These are phyloP conservation scores for Polia nebulosa DNA, from an alignment of 2,888 invertebrate species.

Conservation along the genomic window DNA sequence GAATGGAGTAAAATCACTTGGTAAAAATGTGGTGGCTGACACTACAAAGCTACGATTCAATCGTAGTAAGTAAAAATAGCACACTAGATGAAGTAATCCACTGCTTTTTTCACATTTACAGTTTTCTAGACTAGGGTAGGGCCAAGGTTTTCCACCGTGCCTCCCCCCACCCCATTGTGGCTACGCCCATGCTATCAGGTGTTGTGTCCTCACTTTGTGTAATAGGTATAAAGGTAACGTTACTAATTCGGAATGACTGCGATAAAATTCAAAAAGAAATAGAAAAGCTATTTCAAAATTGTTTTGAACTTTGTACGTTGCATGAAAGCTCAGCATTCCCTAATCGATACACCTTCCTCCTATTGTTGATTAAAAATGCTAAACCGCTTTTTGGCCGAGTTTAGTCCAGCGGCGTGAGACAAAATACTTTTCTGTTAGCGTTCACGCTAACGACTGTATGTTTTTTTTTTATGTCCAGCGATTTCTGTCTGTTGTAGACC, in stretches of 20 bases:
- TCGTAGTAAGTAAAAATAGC: background rate
- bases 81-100: constrained; percentile 6
- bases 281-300: constrained; percentile 4
- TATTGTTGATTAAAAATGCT: background rate
- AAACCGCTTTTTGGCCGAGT: background rate
- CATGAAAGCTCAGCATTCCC: background rate
- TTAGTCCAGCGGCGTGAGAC: too few species aligned
- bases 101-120: constrained; percentile 7
- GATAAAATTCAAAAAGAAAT: constrained; percentile 22
- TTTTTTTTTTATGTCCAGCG: too few species aligned
- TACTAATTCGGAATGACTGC: constrained; percentile 44
- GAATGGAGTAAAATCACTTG: background rate
- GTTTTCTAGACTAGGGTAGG: constrained; percentile 28
- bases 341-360: background rate
- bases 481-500: too few species aligned
- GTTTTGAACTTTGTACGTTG: too few species aligned
- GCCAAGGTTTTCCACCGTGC: constrained; percentile 14
- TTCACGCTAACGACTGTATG: too few species aligned
- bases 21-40: background rate
- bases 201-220: constrained; percentile 27
- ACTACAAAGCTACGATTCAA: constrained; percentile 5
- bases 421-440: too few species aligned
- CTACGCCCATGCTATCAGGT: constrained; percentile 49
- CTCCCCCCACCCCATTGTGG: background rate
- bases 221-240: constrained; percentile 31